Conservation (phyloP, 30 jellyfish, hydroid and myxozoan genomes). For the Hydractinia echinata region DNA sequence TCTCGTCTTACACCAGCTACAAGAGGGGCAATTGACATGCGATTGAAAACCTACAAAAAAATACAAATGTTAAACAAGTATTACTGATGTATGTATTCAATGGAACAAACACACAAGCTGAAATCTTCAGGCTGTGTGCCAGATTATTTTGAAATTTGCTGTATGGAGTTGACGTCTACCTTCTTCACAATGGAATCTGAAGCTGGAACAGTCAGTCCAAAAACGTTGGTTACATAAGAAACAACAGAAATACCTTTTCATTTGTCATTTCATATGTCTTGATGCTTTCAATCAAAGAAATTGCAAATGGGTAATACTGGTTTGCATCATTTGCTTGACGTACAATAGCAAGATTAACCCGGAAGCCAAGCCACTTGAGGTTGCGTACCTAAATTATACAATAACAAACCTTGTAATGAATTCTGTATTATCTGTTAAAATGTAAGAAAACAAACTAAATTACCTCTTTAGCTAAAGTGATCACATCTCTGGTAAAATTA, state of each 20-base stretch:
- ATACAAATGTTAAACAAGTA: background rate
- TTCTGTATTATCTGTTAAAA: background rate
- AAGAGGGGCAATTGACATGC: constrained; percentile 61
- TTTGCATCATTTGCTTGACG: constrained; percentile 98
- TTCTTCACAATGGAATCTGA: too few relatives aligned
- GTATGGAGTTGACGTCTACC: background rate
- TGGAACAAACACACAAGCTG: constrained; percentile 14
- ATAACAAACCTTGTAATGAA: background rate
- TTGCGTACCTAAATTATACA: constrained; percentile 62
- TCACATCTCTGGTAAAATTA: constrained; percentile 84
- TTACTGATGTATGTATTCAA: background rate
- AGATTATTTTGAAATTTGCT: background rate
- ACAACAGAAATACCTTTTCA: constrained; percentile 53
- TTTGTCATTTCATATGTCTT: constrained; percentile 80
- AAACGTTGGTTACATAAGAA: background rate
- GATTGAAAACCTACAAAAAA: constrained; percentile 44
- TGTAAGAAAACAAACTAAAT: background rate
- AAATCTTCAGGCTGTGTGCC: background rate
- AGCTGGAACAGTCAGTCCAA: background rate
- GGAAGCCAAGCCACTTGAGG: constrained; percentile 89
- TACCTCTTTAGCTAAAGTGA: constrained; percentile 93
- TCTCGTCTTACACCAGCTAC: constrained; percentile 94
- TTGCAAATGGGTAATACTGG: constrained; percentile 92
- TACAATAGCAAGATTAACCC: constrained; percentile 92
- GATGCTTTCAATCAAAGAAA: constrained; percentile 86